Evolutionary conservation across 2,797 vertebrate genomes (phyloP), one percentile per base, ranked within the genome.

Genomic region (Helicolenus hilgendorfi): DNA sequence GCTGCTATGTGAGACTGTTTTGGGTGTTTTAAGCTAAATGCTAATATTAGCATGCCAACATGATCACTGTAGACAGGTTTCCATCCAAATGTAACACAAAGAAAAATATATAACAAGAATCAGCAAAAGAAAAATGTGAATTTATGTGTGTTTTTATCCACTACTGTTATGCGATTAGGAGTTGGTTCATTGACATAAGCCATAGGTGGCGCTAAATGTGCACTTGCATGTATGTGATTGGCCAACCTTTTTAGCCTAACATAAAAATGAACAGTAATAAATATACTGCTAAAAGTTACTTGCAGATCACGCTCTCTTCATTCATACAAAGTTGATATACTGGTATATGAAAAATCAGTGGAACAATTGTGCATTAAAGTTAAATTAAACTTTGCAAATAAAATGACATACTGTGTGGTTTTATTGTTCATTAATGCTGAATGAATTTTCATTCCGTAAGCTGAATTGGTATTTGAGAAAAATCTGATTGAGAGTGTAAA

Each of bases 251-350:
- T 45, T 8, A 63, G 58, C 18, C 1, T 53, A 5, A 11, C 10
- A 15, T 22, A 38, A 24, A 41, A 41, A 41, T 41, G 14, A 41
- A 89, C 64, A 89, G 92, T 84, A 95, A 93, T 85, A 95, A 92
- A 92, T 91, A 96, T 86, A 92, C 86, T 86, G 62, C 27, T 81
- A 81, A 89, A 85, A 82, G 88, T 91, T 81, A 91, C 62, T 92
- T 89, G 84, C 65, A 4, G 4, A 76, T 87, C 72, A 87, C 81
- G 76, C 77, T 69, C 83, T 86, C 74, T 62, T 81, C 77, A 83
- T 89, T 41, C 38, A 41, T 41, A 14, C 13, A 38, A 11, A 35
- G 27, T 27, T 2, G 11, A 33, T 20, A 13, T 10, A n/a, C 4
- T 56, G 26, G n/a, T 49, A 45, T 13, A 31, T 22, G 10, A 62